These are phyloP conservation scores for Miniopterus natalensis DNA, from an alignment of 2,113 vertebrate genomes.

Conservation along the genomic window DNA sequence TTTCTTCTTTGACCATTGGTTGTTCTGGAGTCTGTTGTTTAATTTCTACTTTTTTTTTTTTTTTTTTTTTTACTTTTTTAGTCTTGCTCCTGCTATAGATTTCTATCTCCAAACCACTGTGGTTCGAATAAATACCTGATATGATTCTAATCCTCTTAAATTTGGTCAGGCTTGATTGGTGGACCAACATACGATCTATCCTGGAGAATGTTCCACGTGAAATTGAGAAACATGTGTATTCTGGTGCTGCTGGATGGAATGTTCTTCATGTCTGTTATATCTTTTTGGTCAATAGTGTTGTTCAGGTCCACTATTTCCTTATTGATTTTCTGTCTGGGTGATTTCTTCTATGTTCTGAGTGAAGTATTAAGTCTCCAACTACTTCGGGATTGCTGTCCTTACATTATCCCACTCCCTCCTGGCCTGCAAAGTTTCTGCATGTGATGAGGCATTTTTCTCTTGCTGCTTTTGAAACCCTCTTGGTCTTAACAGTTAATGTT, in stretches of 20 bases:
- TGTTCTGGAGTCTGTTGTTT: background rate
- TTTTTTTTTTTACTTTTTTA: background rate
- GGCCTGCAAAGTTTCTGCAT: background rate
- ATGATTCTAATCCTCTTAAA: background rate
- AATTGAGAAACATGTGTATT: background rate
- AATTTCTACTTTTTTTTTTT: background rate
- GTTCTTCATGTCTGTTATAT: background rate
- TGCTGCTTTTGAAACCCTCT: background rate
- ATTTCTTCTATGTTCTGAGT: background rate
- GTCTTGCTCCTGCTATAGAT: background rate
- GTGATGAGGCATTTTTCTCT: background rate
- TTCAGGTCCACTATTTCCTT: background rate
- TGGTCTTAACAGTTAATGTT: background rate
- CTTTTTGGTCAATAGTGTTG: background rate
- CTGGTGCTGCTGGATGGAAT: background rate
- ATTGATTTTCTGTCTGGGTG: slow-evolving; percentile 15
- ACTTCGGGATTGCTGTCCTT: background rate
- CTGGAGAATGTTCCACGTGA: background rate
- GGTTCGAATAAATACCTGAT: background rate
- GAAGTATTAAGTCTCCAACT: background rate
- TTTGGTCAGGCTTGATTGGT: background rate
- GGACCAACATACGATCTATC: background rate
- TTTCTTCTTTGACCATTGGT: background rate
- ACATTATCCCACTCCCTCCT: background rate
- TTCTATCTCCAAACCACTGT: background rate